Evolutionary conservation across 2,113 vertebrate genomes (phyloP), one percentile per base, ranked within the genome.

Genomic region (Hydrolagus affinis): DNA sequence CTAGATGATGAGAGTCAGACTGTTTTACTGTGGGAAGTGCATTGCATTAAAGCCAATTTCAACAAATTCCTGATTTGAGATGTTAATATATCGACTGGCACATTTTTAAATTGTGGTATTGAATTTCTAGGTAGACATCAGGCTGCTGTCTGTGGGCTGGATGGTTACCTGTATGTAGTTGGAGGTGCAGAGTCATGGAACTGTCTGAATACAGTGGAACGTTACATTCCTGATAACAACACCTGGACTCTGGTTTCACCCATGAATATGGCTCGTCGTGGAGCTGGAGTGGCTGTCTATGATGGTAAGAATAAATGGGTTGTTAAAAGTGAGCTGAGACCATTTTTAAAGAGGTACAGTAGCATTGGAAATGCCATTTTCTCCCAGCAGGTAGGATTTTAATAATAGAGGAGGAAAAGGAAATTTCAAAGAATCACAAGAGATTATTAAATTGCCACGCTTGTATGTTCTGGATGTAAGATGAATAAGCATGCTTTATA

Each of bases 101-200:
- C 44, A 44, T 44, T 44, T 44, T 44, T 3, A 44, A 44, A 44
- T 44, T 6, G 6, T 44, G 44, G 2, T 44, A 44, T 44, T 25
- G 25, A 83, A 69, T 87, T 86, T 86, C 60, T 85, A 99, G 97
- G 97, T 92, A 94, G 98, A 88, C 98, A 99, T 87, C 98, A 99
- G 90, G 96, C 97, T 0, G 97, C 97, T 0, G 95, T 99, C 86
- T 98, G 97, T 59, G 96, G 96, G 90, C 92, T 99, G 89, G 95
- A 94, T 0, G 94, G 95, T 56, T 96, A 94, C 87, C 92, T 99
- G 89, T 99, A 98, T 17, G 96, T 95, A 86, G 97, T 98, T 0
- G 98, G 98, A 30, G 98, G 98, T 76, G 97, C 98, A 0, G 97
- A 99, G 85, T 99, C 96, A 0, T 99, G 98, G 98, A 99, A 99